Percentiles rank a stretch among this genome's conserved stretches.
Evolutionary conservation across 2,113 vertebrate species (phyloP).

Genomic region (Rhinopithecus roxellana): DNA sequence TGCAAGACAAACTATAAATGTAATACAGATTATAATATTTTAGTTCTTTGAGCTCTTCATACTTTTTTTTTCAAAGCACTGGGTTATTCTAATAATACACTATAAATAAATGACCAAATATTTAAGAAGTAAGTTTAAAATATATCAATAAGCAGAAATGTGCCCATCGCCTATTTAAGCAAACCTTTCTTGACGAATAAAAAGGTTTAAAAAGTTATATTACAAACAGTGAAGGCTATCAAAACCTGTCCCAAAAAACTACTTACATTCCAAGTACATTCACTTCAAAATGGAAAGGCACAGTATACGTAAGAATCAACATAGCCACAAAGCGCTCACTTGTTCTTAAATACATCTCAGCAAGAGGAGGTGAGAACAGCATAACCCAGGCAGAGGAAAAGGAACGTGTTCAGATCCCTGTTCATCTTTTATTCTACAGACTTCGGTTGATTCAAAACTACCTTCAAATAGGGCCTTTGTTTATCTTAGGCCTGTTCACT

Average conservation of each 20-base stretch:
- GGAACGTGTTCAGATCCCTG: background rate
- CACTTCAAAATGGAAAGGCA: background rate
- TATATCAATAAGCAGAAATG: background rate
- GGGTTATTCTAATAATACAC: background rate
- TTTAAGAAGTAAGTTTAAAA: background rate
- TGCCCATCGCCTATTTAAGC: background rate
- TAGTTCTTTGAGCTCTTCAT: background rate
- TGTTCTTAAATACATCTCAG: background rate
- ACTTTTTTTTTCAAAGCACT: background rate
- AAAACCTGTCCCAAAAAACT: background rate
- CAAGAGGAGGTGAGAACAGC: background rate
- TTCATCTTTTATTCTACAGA: background rate
- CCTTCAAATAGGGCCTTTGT: background rate
- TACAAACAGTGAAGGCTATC: background rate
- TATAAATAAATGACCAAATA: background rate
- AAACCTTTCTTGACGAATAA: background rate
- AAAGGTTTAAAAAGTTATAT: background rate
- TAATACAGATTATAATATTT: background rate
- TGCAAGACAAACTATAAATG: background rate
- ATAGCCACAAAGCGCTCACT: background rate
- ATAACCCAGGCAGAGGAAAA: background rate
- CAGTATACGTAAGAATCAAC: background rate
- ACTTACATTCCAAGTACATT: background rate
- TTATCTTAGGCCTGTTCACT: background rate
- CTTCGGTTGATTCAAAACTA: background rate